Evolutionary conservation across 1,140 invertebrate genomes (phyloP).

Genomic region (Venturia canescens): DNA sequence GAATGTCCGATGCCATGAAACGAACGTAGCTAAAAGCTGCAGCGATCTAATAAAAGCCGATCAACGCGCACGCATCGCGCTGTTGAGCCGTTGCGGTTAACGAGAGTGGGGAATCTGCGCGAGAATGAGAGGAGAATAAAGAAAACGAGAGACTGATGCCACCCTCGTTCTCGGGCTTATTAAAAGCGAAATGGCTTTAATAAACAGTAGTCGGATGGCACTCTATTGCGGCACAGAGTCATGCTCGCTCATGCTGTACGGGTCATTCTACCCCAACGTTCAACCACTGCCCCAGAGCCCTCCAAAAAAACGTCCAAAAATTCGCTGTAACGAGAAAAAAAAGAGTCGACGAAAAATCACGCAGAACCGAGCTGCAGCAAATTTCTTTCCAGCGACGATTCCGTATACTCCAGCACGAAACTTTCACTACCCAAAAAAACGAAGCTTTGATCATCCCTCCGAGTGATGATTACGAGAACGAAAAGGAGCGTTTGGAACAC

Average conservation of each 20-base stretch:
- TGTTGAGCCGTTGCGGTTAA: not conserved
- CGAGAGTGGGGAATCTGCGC: conserved; percentile 21
- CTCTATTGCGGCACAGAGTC: conserved; percentile 1
- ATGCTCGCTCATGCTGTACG: not conserved
- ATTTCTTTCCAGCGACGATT: no score
- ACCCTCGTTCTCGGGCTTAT: conserved; percentile 45
- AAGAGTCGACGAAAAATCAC: not conserved
- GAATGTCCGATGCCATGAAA: not conserved
- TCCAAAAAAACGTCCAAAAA: no score
- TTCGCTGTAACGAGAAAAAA: not conserved
- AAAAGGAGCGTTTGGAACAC: no score
- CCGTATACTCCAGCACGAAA: no score
- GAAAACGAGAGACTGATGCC: conserved; percentile 29
- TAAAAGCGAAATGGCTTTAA: conserved; percentile 53
- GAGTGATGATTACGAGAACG: no score
- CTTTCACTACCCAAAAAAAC: no score
- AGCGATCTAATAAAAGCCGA: conserved; percentile 57
- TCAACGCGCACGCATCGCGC: conserved; percentile 44
- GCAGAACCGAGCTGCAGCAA: no score
- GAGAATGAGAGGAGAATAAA: conserved; percentile 27
- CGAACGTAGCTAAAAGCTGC: not conserved
- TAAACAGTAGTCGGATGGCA: conserved; percentile 37
- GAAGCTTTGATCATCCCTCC: no score
- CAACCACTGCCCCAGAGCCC: no score
- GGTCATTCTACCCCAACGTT: no score